phyloP scores from a whole-genome alignment of 2,113 vertebrate genomes.

The Nycticebus coucang region DNA sequence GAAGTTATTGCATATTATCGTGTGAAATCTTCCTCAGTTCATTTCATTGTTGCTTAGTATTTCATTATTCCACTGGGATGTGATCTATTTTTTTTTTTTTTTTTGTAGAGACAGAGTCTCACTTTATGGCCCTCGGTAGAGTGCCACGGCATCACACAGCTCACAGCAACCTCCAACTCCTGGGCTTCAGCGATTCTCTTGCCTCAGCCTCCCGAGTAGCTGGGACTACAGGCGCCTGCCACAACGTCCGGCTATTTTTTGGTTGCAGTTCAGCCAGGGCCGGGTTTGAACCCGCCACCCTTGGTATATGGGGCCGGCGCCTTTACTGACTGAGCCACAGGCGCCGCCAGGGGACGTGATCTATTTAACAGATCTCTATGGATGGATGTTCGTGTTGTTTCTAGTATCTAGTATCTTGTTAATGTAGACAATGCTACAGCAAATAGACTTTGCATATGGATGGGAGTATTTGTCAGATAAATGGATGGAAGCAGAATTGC shows the following conservation, averaged over 20 bases:
- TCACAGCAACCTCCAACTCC: no score
- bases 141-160: no score
- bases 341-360: background rate
- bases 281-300: no score
- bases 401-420: background rate
- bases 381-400: background rate
- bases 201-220: no score
- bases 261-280: no score
- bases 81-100: conserved; percentile 38
- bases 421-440: background rate
- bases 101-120: no score
- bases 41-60: background rate
- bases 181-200: no score
- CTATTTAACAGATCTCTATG: background rate
- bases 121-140: no score
- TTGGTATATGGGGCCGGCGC: no score
- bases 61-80: background rate
- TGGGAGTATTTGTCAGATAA: conserved; percentile 9
- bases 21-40: background rate
- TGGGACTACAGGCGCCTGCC: no score
- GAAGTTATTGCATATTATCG: background rate
- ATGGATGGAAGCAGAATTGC: background rate
- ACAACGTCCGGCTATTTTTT: no score
- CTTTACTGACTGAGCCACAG: no score
- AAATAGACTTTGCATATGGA: background rate